Base-by-base conservation (phyloP, 1,140 invertebrate species). In the Bicyclus anynana region DNA sequence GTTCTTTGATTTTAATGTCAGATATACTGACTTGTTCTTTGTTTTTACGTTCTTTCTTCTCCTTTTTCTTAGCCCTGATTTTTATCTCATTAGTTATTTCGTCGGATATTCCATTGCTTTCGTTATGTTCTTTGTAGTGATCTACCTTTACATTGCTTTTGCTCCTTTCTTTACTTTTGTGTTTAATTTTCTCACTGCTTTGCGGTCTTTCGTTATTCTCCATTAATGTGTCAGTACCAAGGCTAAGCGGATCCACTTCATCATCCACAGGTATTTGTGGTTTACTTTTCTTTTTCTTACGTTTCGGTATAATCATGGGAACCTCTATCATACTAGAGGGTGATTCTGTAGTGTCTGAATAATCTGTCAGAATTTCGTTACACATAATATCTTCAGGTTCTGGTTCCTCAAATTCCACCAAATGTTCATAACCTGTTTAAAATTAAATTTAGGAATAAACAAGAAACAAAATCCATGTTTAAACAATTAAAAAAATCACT, bases 381-480 rank as follows among this genome's bases (percentile, higher is more conserved):
- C 72, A 79, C 38, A 73, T 4, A 10, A 33, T 12, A 33, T 33
- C 29, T 33, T 33, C 68, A 9, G 77, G 74, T 60, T 82, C 77
- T n/a, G 73, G 65, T 38, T 84, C 80, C 53, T 83, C 74, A 13
- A 79, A 59, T 56, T 89, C 84, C 12, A 89, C 74, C 27, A 84
- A 65, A 62, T 89, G 83, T 63, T 90, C 89, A 48, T 90, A 90
- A 54, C 89, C 89, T 90, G 53, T 66, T 54, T 35, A 29, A 23
- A 18, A 63, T 33, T 29, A 35, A 52, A 16, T 12, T 33, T 16
- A 3, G 29, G 7, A 33, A 33, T 47, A 38, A 50, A 21, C 16
- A 29, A 59, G n/a, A n/a, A n/a, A n/a, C n/a, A n/a, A n/a, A n/a
- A n/a, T n/a, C n/a, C n/a, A n/a, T n/a, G n/a, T n/a, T n/a, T n/a